Conservation (phyloP, 2,888 invertebrate genomes). For the Ptychoptera albimana region DNA sequence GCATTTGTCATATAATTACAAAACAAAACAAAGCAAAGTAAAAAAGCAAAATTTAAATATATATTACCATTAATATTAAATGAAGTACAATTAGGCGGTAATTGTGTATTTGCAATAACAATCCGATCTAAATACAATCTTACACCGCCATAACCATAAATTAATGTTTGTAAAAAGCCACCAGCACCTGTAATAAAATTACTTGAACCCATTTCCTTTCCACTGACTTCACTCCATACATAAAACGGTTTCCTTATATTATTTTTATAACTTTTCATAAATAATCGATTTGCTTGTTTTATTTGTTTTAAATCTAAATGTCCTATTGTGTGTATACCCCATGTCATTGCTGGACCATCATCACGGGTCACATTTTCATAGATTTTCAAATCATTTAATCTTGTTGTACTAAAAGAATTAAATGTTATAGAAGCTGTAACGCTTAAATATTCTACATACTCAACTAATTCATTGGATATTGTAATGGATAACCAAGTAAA, state of each 20-base stretch:
- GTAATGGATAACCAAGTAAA: constrained; percentile 39
- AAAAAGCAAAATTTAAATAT: no score
- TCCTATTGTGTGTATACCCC: constrained; percentile 44
- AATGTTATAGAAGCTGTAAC: no score
- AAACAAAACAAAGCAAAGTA: no score
- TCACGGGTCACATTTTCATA: constrained; percentile 38
- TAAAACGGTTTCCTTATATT: constrained; percentile 43
- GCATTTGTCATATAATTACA: no score
- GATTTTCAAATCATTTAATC: constrained; percentile 36
- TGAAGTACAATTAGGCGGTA: constrained; percentile 30
- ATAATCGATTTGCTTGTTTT: constrained; percentile 30
- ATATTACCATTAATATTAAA: constrained; percentile 12
- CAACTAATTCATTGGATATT: constrained; percentile 37
- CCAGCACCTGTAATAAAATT: constrained; percentile 47
- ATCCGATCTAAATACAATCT: constrained; percentile 33
- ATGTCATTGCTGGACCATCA: constrained; percentile 44
- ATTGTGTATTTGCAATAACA: constrained; percentile 28
- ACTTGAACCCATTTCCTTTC: constrained; percentile 35
- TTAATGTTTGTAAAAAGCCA: constrained; percentile 39
- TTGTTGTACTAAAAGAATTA: constrained; percentile 31
- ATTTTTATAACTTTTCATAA: constrained; percentile 34
- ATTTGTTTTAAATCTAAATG: constrained; percentile 32
- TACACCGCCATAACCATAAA: constrained; percentile 41
- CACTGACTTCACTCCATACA: constrained; percentile 41
- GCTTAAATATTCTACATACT: constrained; percentile 20